Base-by-base conservation (phyloP, 2,888 invertebrate species). In the Pollenia amentaria region DNA sequence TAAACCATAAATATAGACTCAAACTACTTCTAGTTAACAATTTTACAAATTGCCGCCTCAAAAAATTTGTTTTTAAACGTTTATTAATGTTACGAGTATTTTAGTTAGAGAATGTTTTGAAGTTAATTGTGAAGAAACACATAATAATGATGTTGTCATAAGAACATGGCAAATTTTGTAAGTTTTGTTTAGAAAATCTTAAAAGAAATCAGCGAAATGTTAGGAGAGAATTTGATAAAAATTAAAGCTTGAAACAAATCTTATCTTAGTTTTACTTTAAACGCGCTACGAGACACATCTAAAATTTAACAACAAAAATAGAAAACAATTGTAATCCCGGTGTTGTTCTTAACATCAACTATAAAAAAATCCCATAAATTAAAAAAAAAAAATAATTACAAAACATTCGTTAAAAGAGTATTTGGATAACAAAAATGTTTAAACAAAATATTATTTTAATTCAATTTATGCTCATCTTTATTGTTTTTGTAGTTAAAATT, bases 171-270 rank as follows among this genome's bases (percentile, higher is more conserved):
- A 78, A 62, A 70, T 3, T 55, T 16, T n/a, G 51, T 42, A 60
- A 38, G 18, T 69, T 69, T 40, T 44, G 12, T 12, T 55, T 40
- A 18, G 14, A 21, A 14, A 12, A 53, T 44, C 16, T 10, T 2
- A 11, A 51, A 69, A 62, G 44, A 82, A 69, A 38, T 1, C 6
- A 44, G 2, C 11, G 8, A 21, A 69, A 18, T 40, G n/a, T 53
- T 64, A 16, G 64, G 46, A 21, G 72, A 64, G 53, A 38, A 38
- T 64, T 62, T 46, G 67, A 76, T 67, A 82, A 82, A 82, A 82
- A 42, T 62, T 9, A 29, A 69, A 53, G 76, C 60, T 76, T 44
- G 3, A 46, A 18, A 48, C 14, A n/a, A 51, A 69, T 53, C 67
- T 44, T 53, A 53, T 8, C 53, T 82, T 76, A 82, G 82, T 82